Evolutionary conservation across 1,140 invertebrate genomes (phyloP), one percentile per base, ranked within the genome.

Genomic region (Macrocentrus cingulum): DNA sequence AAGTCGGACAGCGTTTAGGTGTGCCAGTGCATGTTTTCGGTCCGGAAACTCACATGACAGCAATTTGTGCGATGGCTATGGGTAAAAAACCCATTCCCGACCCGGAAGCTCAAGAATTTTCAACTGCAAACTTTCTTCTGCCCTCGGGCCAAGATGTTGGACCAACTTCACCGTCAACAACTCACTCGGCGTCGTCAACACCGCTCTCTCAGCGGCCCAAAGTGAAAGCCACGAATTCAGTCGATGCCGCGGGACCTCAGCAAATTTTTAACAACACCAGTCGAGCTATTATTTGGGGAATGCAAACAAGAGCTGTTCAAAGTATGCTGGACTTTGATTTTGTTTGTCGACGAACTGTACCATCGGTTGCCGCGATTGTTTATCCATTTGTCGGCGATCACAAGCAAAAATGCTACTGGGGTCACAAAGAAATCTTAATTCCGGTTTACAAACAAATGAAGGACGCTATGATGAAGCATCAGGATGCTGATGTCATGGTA

Each of bases 351-450:
- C 85, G 98, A 62, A 82, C 85, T 55, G 89, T 94, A 66, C 91
- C 91, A 2, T 91, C 89, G 1, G 91, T 99, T 1, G 95, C 93
- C 2, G 97, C 96, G 22, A 92, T 99, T 70, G 94, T 99, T 9
- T 99, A 99, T 81, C 98, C 98, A 2, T 98, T 96, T 75, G 98
- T 95, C 2, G 97, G 96, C 0, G 96, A 99, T 81, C 97, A 99
- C 74, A 98, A 98, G 71, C 95, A 98, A 76, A 99, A 99, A 79
- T 99, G 96, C 81, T 99, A 99, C 73, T 99, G 97, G 91, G 98
- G 97, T 0, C 97, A 99, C 78, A 98, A 98, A 73, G 97, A 99
- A 78, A 65, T 80, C 36, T 66, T 77, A 20, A 75, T 84, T 71
- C 69, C 84, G 80, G 95, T 99, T 1, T 99, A 99, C 80, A 98